Percentiles rank a stretch among this genome's conserved stretches.
Evolutionary conservation across 2,888 invertebrate species (phyloP).

Genomic region (Lordiphosa andalusiaca): DNA sequence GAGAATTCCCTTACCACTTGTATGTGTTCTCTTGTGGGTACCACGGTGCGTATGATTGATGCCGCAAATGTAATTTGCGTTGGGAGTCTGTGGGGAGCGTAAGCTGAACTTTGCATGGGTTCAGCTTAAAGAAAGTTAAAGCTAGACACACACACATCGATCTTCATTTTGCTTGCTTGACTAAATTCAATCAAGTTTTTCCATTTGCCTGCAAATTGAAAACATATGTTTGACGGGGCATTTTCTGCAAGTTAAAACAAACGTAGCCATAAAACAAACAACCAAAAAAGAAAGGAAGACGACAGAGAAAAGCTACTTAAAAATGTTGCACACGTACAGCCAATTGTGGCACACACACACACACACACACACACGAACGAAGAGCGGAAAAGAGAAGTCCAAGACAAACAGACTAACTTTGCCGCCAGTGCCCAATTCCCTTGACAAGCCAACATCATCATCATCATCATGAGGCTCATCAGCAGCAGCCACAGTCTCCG

Average conservation of each 20-base stretch:
- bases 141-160: constrained; percentile 28
- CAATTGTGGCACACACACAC: constrained; percentile 54
- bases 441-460: constrained; percentile 53
- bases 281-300: constrained; percentile 18
- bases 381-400: constrained; percentile 21
- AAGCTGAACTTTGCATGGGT: constrained; percentile 51
- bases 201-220: constrained; percentile 73
- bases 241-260: constrained; percentile 51
- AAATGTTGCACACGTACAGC: constrained; percentile 75
- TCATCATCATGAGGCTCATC: constrained; percentile 48
- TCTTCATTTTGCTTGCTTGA: constrained; percentile 42
- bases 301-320: constrained; percentile 57
- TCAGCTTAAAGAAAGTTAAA: constrained; percentile 31
- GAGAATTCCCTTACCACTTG: constrained; percentile 40
- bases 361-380: constrained; percentile 4
- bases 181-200: constrained; percentile 70
- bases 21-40: constrained; percentile 21
- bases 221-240: constrained; percentile 58
- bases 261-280: constrained; percentile 60
- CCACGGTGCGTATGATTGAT: constrained; percentile 70
- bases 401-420: constrained; percentile 51
- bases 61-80: constrained; percentile 66
- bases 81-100: constrained; percentile 46
- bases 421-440: constrained; percentile 49
- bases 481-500: constrained; percentile 48